Conservation (phyloP, 1,140 invertebrate species). For the Solenopsis invicta region DNA sequence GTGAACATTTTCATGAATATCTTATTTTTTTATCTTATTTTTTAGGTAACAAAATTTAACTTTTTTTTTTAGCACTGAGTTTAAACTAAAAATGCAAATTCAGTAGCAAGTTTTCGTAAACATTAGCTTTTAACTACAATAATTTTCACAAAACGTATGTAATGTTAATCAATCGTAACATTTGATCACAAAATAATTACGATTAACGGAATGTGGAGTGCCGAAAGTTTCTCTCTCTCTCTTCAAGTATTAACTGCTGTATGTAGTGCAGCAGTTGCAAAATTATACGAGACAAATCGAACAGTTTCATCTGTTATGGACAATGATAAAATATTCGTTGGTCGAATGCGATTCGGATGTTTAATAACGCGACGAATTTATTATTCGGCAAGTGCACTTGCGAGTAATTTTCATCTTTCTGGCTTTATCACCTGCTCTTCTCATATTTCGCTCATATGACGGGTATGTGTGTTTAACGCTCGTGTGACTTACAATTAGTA, state of each 20-base stretch:
- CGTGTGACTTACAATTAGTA: background rate
- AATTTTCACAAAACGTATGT: background rate
- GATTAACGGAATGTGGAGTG: background rate
- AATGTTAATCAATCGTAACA: background rate
- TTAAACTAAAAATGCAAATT: background rate
- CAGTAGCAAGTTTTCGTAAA: background rate
- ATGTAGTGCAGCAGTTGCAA: background rate
- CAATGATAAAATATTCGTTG: constrained; percentile 39
- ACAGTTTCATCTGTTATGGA: constrained; percentile 21
- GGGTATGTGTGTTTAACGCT: background rate
- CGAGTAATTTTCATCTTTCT: background rate
- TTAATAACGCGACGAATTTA: constrained; percentile 32
- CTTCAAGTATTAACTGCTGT: background rate
- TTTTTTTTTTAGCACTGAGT: background rate
- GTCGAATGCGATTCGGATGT: background rate
- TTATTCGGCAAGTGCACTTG: constrained; percentile 31
- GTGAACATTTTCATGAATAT: constrained; percentile 26
- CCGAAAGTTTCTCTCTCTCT: background rate
- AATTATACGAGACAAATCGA: constrained; percentile 10
- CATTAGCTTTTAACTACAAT: background rate
- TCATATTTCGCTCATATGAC: constrained; percentile 28
- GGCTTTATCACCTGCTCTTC: constrained; percentile 15
- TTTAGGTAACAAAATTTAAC: background rate
- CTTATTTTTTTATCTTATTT: background rate
- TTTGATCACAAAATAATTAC: background rate